Conservation (phyloP, 2,888 invertebrate genomes). For the Cenopis cana region DNA sequence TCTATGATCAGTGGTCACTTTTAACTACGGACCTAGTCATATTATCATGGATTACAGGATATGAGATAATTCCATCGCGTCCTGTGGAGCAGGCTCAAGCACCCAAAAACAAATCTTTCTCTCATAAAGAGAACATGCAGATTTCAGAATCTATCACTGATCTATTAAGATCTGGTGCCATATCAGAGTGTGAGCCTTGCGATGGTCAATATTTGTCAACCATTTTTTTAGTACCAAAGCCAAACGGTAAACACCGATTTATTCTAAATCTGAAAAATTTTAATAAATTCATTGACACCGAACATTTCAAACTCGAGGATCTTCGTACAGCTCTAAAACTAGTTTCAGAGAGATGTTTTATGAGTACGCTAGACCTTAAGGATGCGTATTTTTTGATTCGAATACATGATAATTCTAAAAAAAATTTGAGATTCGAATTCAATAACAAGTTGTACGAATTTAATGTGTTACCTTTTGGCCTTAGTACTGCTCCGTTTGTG, state of each 20-base stretch:
- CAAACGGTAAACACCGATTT: conserved; percentile 30
- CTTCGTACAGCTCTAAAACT: conserved; percentile 7
- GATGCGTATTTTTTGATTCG: neutral
- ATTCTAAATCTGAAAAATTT: conserved; percentile 33
- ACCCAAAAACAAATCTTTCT: neutral
- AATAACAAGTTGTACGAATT: neutral
- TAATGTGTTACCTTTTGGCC: neutral
- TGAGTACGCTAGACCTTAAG: neutral
- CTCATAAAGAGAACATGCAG: neutral
- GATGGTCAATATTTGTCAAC: conserved; percentile 26
- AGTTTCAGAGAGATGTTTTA: neutral
- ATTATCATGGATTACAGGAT: conserved; percentile 14
- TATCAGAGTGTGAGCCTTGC: conserved; percentile 15
- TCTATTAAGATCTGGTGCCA: conserved; percentile 8
- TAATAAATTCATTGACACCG: neutral
- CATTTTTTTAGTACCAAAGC: conserved; percentile 17
- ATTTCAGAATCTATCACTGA: neutral
- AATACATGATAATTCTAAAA: neutral
- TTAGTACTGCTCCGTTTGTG: neutral
- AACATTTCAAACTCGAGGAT: conserved; percentile 32
- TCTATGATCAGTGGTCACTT: conserved; percentile 15
- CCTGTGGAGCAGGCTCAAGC: conserved; percentile 5
- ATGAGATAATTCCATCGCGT: conserved; percentile 5
- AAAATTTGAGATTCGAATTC: neutral
- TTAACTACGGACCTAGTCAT: conserved; percentile 8